phyloP scores from a whole-genome alignment of 35 echinoderm and acorn worm genomes.

The Amphiura filiformis region DNA sequence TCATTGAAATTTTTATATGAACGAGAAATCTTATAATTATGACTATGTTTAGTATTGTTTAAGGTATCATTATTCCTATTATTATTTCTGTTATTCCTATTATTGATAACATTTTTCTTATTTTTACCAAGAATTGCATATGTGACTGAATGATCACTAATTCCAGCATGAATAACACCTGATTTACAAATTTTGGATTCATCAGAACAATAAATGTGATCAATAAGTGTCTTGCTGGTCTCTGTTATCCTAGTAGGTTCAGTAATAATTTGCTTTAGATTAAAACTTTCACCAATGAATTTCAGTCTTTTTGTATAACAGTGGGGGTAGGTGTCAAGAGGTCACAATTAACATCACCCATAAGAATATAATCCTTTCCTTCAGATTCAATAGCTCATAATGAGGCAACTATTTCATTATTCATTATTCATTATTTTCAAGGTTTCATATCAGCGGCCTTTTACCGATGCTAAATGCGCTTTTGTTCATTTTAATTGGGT shows the following conservation, averaged over 20 bases:
- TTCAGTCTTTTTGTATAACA: neutral
- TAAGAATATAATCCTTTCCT: neutral
- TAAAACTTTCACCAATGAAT: neutral
- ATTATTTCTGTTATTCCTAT: too few relatives aligned
- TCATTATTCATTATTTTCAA: too few relatives aligned
- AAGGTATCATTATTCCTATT: too few relatives aligned
- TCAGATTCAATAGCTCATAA: too few relatives aligned
- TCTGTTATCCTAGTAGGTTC: constrained; percentile 9
- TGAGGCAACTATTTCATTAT: too few relatives aligned
- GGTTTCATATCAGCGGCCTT: too few relatives aligned
- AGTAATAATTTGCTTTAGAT: neutral
- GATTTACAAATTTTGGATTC: neutral
- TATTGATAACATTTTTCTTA: neutral
- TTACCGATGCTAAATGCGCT: too few relatives aligned
- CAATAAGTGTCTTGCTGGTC: neutral
- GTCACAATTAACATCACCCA: constrained; percentile 5
- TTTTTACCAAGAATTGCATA: constrained; percentile 8
- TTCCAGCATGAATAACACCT: neutral
- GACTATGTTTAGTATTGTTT: too few relatives aligned
- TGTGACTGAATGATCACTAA: constrained; percentile 10
- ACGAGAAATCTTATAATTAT: too few relatives aligned
- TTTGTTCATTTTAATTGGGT: too few relatives aligned
- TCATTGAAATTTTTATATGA: too few relatives aligned
- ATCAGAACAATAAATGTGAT: neutral
- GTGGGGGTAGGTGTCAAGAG: neutral